phyloP scores from a whole-genome alignment of 2,888 invertebrate genomes.

The Cryptophagus acutangulus region DNA sequence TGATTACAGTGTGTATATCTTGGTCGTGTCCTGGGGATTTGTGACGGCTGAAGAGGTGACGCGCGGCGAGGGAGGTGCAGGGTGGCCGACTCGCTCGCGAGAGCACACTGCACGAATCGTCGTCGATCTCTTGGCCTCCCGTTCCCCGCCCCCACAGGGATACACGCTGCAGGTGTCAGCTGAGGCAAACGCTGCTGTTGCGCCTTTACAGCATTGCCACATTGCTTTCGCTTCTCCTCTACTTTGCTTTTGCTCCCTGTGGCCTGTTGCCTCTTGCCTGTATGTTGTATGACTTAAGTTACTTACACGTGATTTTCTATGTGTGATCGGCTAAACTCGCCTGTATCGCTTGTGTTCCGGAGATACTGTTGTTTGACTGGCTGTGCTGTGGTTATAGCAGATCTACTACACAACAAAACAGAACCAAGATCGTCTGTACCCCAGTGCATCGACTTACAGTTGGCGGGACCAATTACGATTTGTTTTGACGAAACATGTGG shows the following conservation, averaged over 20 bases:
- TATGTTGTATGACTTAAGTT: too few species aligned
- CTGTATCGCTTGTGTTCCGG: background rate
- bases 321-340: background rate
- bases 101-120: slow-evolving; percentile 34
- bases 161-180: slow-evolving; percentile 49
- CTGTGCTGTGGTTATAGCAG: too few species aligned
- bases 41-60: slow-evolving; percentile 37
- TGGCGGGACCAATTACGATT: slow-evolving; percentile 20
- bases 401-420: background rate
- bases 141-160: slow-evolving; percentile 38
- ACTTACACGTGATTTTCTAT: slow-evolving; percentile 6
- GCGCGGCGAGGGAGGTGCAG: slow-evolving; percentile 24
- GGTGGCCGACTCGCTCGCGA: slow-evolving; percentile 37
- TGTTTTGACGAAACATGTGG: slow-evolving; percentile 40
- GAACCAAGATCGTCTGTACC: slow-evolving; percentile 4
- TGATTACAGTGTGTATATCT: slow-evolving; percentile 47
- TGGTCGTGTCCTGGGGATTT: slow-evolving; percentile 45
- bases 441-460: slow-evolving; percentile 15
- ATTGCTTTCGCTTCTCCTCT: too few species aligned
- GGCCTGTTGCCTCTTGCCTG: too few species aligned
- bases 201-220: too few species aligned
- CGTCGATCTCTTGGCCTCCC: slow-evolving; percentile 28
- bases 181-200: slow-evolving; percentile 39
- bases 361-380: too few species aligned
- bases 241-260: too few species aligned